These are phyloP conservation scores for Apostichopus japonicus DNA, from an alignment of 35 echinoderm and acorn worm genomes.

Conservation along the genomic window DNA sequence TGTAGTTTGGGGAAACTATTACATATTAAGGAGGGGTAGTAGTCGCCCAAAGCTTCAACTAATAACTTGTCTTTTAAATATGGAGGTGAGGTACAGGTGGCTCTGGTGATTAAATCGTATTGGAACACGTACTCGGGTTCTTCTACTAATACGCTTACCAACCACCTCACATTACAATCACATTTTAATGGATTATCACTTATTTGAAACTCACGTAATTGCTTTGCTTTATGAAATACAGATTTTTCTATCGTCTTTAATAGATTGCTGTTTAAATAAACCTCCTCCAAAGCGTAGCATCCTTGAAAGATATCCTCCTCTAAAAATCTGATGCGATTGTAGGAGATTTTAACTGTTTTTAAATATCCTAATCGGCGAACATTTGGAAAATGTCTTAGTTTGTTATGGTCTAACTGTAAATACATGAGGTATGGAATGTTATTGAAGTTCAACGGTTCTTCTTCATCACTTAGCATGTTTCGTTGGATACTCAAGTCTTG, in stretches of 20 bases:
- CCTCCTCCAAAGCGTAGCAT: neutral
- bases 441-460: neutral
- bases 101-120: neutral
- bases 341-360: neutral
- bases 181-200: constrained; percentile 2
- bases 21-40: neutral
- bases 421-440: constrained; percentile 13
- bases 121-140: no score
- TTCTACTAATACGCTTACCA: neutral
- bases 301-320: constrained; percentile 1
- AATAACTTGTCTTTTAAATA: neutral
- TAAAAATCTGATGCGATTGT: constrained; percentile 11
- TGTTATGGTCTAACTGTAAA: constrained; percentile 1
- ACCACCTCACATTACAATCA: constrained; percentile 24
- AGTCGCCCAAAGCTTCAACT: neutral
- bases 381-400: constrained; percentile 20
- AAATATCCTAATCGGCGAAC: neutral
- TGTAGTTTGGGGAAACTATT: neutral
- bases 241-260: neutral
- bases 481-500: neutral
- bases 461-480: constrained; percentile 2
- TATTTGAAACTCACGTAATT: neutral
- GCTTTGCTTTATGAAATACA: neutral
- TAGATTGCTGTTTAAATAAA: neutral
- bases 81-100: neutral